Base-by-base conservation (phyloP, 2,797 vertebrate genomes). In the Sardinella longiceps region DNA sequence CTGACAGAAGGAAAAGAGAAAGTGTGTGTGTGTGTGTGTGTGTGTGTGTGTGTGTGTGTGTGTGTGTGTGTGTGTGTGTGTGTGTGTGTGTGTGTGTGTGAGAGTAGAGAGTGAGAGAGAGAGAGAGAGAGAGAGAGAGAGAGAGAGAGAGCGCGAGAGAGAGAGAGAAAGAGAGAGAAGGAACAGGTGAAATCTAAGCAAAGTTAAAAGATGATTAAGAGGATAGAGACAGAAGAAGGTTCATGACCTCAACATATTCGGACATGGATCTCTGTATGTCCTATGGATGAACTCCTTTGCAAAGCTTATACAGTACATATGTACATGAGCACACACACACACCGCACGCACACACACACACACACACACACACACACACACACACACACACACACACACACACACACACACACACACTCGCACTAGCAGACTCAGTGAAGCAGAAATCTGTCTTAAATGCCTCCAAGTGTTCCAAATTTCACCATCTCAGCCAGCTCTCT, bases 401-500 rank as follows among this genome's bases (percentile, higher is more conserved):
- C 5, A 60, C 50, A 81, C 43, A 58, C 84, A 25, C 74, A 83
- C 39, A 87, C 60, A 63, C 70, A 83, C 51, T 18, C n/a, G 3
- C 23, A 18, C 50, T 33, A 33, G 28, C n/a, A 51, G 15, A 81
- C 18, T 53, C 51, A 53, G 51, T 53, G 20, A 5, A 53, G 51
- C 51, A 53, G 18, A 53, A 20, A 39, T 53, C 48, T 46, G 25
- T n/a, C 88, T 63, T 82, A 82, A 86, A 85, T 81, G 81, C 60
- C 81, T 86, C 56, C 83, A 43, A 83, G 33, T 84, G 63, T 58
- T 46, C 1, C 45, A 45, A 74, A 28, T 14, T 1, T 12, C 25
- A 43, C 37, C 33, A 30, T 51, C 23, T 25, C 50, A 37, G 10
- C 14, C 63, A 37, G 11, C 60, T n/a, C 60, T 12, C 60, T 12